phyloP scores from a whole-genome alignment of 2,888 invertebrate species.

The Campoletis raptor region DNA sequence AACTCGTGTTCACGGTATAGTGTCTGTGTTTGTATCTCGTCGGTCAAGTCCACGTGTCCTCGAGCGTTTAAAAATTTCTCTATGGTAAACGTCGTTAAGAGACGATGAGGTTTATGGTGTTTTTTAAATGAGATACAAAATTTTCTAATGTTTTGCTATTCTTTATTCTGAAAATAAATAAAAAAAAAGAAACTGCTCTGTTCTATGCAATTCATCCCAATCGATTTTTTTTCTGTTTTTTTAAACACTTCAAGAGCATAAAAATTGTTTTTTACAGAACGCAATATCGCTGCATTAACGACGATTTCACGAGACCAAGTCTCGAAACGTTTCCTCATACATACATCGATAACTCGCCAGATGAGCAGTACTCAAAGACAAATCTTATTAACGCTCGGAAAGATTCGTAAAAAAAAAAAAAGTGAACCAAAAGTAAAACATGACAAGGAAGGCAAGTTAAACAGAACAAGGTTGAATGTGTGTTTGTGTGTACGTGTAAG shows the following conservation, averaged over 20 bases:
- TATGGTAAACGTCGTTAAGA: conserved; percentile 80
- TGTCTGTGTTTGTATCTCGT: conserved; percentile 49
- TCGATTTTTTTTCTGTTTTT: neutral
- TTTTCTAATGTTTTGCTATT: neutral
- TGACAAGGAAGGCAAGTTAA: conserved; percentile 42
- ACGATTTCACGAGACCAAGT: conserved; percentile 17
- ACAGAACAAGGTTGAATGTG: conserved; percentile 23
- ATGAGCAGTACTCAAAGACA: conserved; percentile 55
- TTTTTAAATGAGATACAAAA: conserved; percentile 34
- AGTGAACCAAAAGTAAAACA: conserved; percentile 38
- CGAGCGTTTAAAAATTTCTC: conserved; percentile 77
- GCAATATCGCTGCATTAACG: conserved; percentile 5
- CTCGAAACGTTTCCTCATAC: conserved; percentile 24
- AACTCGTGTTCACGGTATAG: conserved; percentile 13
- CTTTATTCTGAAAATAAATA: neutral
- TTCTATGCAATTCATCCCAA: neutral
- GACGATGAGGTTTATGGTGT: conserved; percentile 76
- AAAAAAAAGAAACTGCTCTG: neutral
- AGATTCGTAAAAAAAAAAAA: conserved; percentile 23
- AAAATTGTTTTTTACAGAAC: neutral
- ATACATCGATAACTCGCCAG: conserved; percentile 26
- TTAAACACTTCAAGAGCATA: neutral
- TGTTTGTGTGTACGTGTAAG: conserved; percentile 23
- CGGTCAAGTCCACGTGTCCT: conserved; percentile 71
- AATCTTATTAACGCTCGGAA: conserved; percentile 64